These are phyloP conservation scores for Rhagoletis zephyria DNA, from an alignment of 1,140 invertebrate genomes.

Conservation along the genomic window DNA sequence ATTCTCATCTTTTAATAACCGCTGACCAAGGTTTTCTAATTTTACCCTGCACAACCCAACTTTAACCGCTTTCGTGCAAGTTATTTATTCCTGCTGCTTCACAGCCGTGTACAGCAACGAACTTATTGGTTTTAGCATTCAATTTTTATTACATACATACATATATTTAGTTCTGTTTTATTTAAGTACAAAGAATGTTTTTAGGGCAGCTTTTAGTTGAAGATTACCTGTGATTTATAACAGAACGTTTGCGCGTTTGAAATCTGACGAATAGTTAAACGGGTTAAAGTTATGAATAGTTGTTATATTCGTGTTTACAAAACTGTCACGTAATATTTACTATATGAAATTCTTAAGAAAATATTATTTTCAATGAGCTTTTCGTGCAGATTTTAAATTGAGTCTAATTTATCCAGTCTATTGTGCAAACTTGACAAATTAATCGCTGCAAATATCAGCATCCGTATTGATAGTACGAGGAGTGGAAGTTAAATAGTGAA, in stretches of 20 bases:
- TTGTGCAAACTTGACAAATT: no score
- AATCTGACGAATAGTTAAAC: not conserved
- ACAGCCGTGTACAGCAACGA: not conserved
- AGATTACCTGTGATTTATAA: conserved; percentile 19
- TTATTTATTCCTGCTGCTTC: not conserved
- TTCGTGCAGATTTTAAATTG: no score
- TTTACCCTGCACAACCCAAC: not conserved
- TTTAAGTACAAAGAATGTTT: conserved; percentile 4
- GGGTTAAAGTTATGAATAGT: no score
- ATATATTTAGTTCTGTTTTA: conserved; percentile 26
- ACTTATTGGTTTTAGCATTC: not conserved
- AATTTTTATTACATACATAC: not conserved
- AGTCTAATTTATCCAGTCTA: no score
- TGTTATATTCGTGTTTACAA: no score
- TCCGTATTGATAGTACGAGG: no score
- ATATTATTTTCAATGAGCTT: no score
- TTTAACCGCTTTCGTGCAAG: not conserved
- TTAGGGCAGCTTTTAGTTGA: conserved; percentile 4
- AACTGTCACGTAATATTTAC: no score
- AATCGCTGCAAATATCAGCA: no score
- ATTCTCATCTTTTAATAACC: no score
- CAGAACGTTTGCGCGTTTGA: not conserved
- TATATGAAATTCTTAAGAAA: no score
- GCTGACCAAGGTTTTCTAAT: not conserved
- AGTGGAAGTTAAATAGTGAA: no score